Evolutionary conservation across 2,113 vertebrate species (phyloP).

Genomic region (Hippoglossus stenolepis): DNA sequence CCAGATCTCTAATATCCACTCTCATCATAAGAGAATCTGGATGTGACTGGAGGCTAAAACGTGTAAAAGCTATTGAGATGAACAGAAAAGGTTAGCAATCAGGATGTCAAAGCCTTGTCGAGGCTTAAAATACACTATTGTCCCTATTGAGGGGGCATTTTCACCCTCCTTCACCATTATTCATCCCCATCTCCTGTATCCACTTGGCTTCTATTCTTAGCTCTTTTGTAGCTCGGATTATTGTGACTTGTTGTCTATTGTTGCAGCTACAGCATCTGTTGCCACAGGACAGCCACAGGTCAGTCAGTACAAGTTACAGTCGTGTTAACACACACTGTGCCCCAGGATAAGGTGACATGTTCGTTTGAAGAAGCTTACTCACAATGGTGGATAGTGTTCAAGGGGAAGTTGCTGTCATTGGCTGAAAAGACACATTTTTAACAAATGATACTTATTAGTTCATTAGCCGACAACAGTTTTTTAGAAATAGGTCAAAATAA

Average conservation of each 20-base stretch:
- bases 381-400: neutral
- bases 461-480: no score
- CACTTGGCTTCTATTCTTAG: conserved; percentile 78
- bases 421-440: no score
- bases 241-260: conserved; percentile 71
- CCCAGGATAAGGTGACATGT: conserved; percentile 30
- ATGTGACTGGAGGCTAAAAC: conserved; percentile 50
- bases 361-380: conserved; percentile 12
- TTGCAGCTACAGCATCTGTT: conserved; percentile 61
- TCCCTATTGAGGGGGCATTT: conserved; percentile 40
- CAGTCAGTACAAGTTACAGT: conserved; percentile 43
- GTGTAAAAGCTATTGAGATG: conserved; percentile 52
- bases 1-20: conserved; percentile 46
- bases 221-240: conserved; percentile 69
- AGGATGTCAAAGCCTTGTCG: conserved; percentile 62
- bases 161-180: conserved; percentile 54
- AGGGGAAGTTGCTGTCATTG: neutral
- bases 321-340: conserved; percentile 50
- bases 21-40: conserved; percentile 38
- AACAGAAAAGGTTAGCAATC: conserved; percentile 62
- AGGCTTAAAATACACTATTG: conserved; percentile 68
- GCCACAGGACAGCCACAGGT: conserved; percentile 49
- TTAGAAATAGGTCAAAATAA: no score
- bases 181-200: conserved; percentile 68
- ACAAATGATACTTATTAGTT: no score